Base-by-base conservation (phyloP, 2,888 invertebrate genomes). In the Cremastinae sp. region DNA sequence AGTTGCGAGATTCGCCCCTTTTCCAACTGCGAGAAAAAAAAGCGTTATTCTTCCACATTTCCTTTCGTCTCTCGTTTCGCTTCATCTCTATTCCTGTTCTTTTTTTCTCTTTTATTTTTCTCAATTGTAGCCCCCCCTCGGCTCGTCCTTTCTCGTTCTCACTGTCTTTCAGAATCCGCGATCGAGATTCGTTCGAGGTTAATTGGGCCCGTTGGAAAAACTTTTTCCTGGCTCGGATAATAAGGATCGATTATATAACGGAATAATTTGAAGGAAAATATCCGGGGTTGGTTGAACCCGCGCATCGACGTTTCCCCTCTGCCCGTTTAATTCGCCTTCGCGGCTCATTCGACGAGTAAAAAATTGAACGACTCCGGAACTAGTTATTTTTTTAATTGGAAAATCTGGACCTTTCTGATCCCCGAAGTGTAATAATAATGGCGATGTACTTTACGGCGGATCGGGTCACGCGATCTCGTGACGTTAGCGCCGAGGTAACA, bases 151-250 rank as follows among this genome's bases (percentile, higher is more conserved):
- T 78, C 66, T 43, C 43, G 28, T 43, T 72, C 34, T 41, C 34
- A 61, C 66, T 68, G 45, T 74, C 61, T 58, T 41, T 34, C 51
- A 54, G 43, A 58, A 16, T 51, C n/a, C 54, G 54, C 18, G 59
- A 56, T 41, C 45, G 28, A 43, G 38, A 12, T 28, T 5, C 28
- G 28, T 36, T 43, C 71, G 74, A 77, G 66, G 75, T 74, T 78
- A 80, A 80, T 80, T 80, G 76, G 72, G 73, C 75, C 73, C 76
- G 79, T 79, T 80, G 80, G 76, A 78, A 77, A 79, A 79, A 79
- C 74, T 79, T 79, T 78, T 58, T 61, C 28, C 61, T 56, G 7
- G 8, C 41, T 64, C 41, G 51, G 43, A 54, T 64, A 45, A 56
- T 49, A 43, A 59, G 62, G 74, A 71, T 70, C 45, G 66, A 74